Evolutionary conservation across 2,888 invertebrate species (phyloP).

Genomic region (Parochlus steinenii): DNA sequence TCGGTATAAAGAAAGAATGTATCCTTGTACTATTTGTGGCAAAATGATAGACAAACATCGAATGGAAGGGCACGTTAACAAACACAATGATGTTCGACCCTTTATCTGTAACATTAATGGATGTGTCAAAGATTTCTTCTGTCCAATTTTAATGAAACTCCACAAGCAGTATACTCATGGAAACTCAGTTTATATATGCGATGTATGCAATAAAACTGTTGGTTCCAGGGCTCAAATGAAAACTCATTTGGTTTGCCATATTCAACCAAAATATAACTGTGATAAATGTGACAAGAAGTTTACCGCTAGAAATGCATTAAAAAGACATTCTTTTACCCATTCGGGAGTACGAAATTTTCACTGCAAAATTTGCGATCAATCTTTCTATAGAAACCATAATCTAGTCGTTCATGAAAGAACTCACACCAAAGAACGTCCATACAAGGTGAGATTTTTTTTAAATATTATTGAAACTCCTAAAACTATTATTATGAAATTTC

Average conservation of each 20-base stretch:
- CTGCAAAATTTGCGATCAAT: neutral
- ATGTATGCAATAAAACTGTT: constrained; percentile 2
- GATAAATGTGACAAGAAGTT: constrained; percentile 3
- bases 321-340: constrained; percentile 5
- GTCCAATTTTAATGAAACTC: neutral
- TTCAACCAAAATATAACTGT: constrained; percentile 1
- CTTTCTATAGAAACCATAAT: constrained; percentile 4
- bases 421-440: constrained; percentile 1
- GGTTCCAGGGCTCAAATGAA: constrained; percentile 1
- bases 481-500: no score
- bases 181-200: neutral
- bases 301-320: constrained; percentile 4
- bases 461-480: no score
- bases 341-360: constrained; percentile 4
- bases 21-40: neutral
- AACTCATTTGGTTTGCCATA: constrained; percentile 5
- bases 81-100: constrained; percentile 3
- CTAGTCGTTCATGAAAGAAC: constrained; percentile 3
- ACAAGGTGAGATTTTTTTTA: no score
- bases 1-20: no score
- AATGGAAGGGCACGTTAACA: constrained; percentile 9
- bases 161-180: constrained; percentile 2
- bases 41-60: constrained; percentile 7
- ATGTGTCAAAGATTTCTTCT: constrained; percentile 4
- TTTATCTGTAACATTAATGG: constrained; percentile 3